Base-by-base conservation (phyloP, 1,140 invertebrate genomes). In the Drosophila punjabiensis region DNA sequence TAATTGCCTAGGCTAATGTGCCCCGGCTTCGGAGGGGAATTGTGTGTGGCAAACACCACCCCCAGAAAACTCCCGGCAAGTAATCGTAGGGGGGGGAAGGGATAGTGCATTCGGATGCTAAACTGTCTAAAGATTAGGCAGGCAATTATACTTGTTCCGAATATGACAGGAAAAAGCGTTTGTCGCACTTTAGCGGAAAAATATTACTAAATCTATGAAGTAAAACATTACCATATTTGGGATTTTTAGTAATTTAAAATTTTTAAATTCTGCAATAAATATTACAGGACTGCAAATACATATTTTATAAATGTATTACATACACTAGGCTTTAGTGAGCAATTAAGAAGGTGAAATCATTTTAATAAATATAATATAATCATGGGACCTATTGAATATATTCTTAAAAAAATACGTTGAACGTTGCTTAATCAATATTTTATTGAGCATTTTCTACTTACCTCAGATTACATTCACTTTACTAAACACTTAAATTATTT, bases 1-100 rank as follows among this genome's bases (percentile, higher is more conserved):
- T 64, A 78, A 79, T 79, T 79, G 76, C 76, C 65, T 53, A 71
- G 52, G 45, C 65, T 79, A 79, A 78, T 79, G 66, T 79, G 71
- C 18, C 9, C 18, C 10, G 55, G 56, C n/a, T 18, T 33, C 18
- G 20, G n/a, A 3, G 16, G 16, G 37, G 45, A 41, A 18, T 18
- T 43, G 66, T 69, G 65, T 59, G 28, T 24, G 30, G 52, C 32
- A 32, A 30, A 10, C 20, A n/a, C 45, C 24, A 8, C 11, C 30
- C 47, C 9, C 37, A 24, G 50, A 68, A 16, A 47, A n/a, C 24
- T 48, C 14, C 37, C 37, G 14, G 45, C 10, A 30, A 71, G 52
- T 71, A 37, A 52, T 73, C 16, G 16, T 35, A 8, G 30, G 16
- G 16, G 30, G 20, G 32, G 5, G 24, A 9, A n/a, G 9, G 16